Conservation (phyloP, 2,113 vertebrate species). For the Merops nubicus region DNA sequence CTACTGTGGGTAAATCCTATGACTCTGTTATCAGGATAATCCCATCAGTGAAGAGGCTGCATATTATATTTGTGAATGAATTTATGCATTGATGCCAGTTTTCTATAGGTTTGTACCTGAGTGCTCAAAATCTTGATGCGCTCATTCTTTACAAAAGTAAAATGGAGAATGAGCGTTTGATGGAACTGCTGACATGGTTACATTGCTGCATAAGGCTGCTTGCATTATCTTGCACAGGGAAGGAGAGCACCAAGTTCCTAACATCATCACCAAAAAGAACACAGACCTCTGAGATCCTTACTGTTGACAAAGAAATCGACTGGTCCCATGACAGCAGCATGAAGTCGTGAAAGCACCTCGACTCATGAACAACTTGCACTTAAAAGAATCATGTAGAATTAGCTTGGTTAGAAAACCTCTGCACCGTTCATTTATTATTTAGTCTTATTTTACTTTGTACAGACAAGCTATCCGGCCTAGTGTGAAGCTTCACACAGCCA, state of each 20-base stretch:
- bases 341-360: conserved; percentile 37
- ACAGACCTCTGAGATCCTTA: background rate
- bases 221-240: background rate
- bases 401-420: conserved; percentile 75
- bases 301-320: conserved; percentile 50
- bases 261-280: background rate
- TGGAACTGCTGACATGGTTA: background rate
- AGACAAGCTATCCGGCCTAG: conserved; percentile 85
- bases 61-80: background rate
- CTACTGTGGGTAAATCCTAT: background rate
- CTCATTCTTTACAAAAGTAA: conserved; percentile 6
- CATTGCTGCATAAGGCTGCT: background rate
- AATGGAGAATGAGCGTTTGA: background rate
- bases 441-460: conserved; percentile 88
- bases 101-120: background rate
- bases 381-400: conserved; percentile 48
- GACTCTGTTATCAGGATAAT: background rate
- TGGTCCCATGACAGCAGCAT: conserved; percentile 6
- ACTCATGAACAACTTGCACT: conserved; percentile 26
- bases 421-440: conserved; percentile 89
- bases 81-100: conserved; percentile 21
- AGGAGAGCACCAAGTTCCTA: background rate
- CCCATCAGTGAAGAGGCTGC: background rate
- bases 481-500: conserved; percentile 81
- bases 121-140: background rate